Evolutionary conservation across 2,113 vertebrate genomes (phyloP), one percentile per base, ranked within the genome.

Genomic region (Polypterus bichir): DNA sequence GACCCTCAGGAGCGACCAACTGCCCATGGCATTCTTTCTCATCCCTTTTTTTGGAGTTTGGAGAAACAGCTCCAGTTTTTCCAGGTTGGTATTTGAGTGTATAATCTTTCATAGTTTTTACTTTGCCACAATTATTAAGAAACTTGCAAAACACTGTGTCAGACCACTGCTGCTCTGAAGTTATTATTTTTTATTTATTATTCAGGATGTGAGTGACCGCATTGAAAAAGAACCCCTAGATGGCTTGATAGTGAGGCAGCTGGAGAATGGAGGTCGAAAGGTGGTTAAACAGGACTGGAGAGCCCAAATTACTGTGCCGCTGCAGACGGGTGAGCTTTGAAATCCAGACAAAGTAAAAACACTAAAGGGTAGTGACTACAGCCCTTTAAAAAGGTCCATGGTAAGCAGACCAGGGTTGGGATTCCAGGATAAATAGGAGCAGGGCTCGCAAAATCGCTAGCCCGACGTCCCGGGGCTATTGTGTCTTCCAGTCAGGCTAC

Each of bases 21-120:
- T 1, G 92, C 95, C 1, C 89, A 89, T 66, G 83, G 87, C 2
- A 87, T 99, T 65, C 88, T 98, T 5, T 94, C 92, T 49, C 93
- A 98, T 53, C 92, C 96, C 0, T 98, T 99, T 80, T 98, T 98
- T 73, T 99, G 96, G 96, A 86, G 84, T 67, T 79, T 96, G 60
- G 94, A 98, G 62, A 97, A 92, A 68, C 92, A 97, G 81, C 88
- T 99, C 49, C 95, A 96, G 67, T 99, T 99, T 74, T 98, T 99
- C 64, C 96, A 99, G 93, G 96, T 98, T 61, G 61, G 73, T 27
- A 6, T 47, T 51, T 51, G 9, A 51, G 9, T 51, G 2, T 51
- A 51, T 51, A 51, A 7, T 51, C 6, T 2, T 51, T 51, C 10
- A 8, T 10, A 4, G 51, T 52, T 27, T 27, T 27, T 27, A 27